These are phyloP conservation scores for Apamea anceps DNA, from an alignment of 2,888 invertebrate genomes.

Conservation along the genomic window DNA sequence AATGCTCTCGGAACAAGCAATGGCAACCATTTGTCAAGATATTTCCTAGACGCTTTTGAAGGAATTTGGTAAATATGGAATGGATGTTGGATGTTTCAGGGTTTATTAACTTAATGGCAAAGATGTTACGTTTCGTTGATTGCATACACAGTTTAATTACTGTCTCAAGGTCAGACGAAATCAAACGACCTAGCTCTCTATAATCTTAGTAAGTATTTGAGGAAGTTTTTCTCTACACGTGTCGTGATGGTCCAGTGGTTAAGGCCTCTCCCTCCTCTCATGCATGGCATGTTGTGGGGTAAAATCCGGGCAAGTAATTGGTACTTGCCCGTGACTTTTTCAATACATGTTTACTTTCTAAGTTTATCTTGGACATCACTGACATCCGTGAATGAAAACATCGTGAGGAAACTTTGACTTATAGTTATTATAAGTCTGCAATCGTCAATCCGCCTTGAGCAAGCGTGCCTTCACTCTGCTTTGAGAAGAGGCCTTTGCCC, in stretches of 20 bases:
- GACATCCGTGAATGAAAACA: background rate
- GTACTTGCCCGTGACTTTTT: too few species aligned
- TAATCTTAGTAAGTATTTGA: background rate
- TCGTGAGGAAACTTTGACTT: background rate
- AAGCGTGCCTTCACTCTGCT: background rate
- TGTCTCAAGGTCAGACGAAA: conserved; percentile 15
- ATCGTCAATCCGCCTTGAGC: background rate
- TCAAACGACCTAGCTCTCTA: background rate
- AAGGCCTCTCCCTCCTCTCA: background rate
- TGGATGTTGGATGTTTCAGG: background rate
- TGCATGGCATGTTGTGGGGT: too few species aligned
- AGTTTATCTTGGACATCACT: background rate
- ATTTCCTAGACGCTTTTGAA: conserved; percentile 15
- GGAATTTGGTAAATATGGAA: conserved; percentile 29
- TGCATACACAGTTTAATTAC: conserved; percentile 2
- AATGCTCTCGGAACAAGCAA: conserved; percentile 20
- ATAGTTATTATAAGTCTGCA: background rate
- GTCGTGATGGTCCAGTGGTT: background rate
- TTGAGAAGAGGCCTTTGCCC: background rate
- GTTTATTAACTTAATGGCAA: conserved; percentile 9
- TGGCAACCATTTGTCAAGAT: conserved; percentile 27
- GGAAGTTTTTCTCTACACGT: background rate
- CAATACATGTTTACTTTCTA: background rate
- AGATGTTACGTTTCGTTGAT: conserved; percentile 5
- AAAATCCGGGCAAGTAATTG: too few species aligned